phyloP scores from a whole-genome alignment of 2,888 invertebrate genomes.

The Rhyacophila evoluta region DNA sequence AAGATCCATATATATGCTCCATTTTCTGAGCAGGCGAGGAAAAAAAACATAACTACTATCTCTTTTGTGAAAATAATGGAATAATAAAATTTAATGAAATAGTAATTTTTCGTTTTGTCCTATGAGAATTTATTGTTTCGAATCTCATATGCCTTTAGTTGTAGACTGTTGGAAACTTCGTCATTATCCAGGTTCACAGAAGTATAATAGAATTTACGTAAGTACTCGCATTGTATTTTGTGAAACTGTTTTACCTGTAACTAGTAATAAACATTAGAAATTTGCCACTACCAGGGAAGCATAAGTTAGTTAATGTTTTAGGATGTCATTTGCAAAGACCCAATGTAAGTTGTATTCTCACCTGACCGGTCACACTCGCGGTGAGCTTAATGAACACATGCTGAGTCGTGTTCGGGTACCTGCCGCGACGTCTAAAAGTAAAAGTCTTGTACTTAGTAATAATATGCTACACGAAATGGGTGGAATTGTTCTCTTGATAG shows the following conservation, averaged over 20 bases:
- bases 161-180: not conserved
- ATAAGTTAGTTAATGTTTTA: conserved; percentile 1
- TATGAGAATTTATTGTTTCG: not conserved
- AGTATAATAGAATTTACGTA: not conserved
- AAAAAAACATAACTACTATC: too few species aligned
- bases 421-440: conserved; percentile 38
- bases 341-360: conserved; percentile 12
- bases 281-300: not conserved
- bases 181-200: not conserved
- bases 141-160: not conserved
- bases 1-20: too few species aligned
- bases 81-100: too few species aligned
- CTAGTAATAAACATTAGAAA: conserved; percentile 14
- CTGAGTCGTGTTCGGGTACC: conserved; percentile 28
- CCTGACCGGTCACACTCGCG: conserved; percentile 16
- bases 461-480: conserved; percentile 44
- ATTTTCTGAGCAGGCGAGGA: too few species aligned
- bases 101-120: too few species aligned
- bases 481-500: conserved; percentile 34
- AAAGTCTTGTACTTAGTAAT: conserved; percentile 36
- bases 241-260: not conserved
- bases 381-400: conserved; percentile 38
- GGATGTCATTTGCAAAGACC: conserved; percentile 12
- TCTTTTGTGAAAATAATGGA: too few species aligned
- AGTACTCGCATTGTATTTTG: not conserved